phyloP scores from a whole-genome alignment of 2,888 invertebrate genomes.

The Ryuthela nishihirai region DNA sequence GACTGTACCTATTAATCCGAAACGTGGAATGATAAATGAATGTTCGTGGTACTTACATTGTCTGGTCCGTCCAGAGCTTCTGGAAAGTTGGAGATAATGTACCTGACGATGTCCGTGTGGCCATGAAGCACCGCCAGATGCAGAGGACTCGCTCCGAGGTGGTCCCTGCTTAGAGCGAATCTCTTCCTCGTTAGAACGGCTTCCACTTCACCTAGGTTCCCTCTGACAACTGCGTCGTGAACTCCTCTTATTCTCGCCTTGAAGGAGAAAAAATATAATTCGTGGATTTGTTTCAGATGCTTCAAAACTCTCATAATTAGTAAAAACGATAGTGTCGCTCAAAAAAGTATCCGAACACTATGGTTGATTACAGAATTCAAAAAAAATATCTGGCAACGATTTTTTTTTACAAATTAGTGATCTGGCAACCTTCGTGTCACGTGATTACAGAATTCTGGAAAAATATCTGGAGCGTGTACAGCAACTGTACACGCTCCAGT shows the following conservation, averaged over 20 bases:
- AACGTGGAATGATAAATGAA: no score
- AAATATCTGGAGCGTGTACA: no score
- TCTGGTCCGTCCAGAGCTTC: conserved; percentile 69
- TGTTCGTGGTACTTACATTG: conserved; percentile 48
- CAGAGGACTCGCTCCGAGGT: conserved; percentile 75
- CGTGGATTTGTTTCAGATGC: background rate
- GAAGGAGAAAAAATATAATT: conserved; percentile 40
- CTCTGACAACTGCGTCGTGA: conserved; percentile 71
- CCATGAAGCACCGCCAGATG: conserved; percentile 87
- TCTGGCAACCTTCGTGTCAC: no score
- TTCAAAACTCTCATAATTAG: background rate
- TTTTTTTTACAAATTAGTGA: no score
- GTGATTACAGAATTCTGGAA: no score
- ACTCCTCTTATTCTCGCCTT: conserved; percentile 78
- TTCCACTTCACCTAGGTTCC: conserved; percentile 57
- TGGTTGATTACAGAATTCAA: no score
- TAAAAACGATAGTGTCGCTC: background rate
- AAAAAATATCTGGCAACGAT: no score
- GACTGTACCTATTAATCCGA: no score
- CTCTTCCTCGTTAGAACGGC: conserved; percentile 57
- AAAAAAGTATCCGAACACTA: no score
- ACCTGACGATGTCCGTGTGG: conserved; percentile 65
- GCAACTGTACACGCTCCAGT: no score
- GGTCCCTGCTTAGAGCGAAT: conserved; percentile 64
- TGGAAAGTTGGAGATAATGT: conserved; percentile 73